phyloP scores from a whole-genome alignment of 2,113 vertebrate genomes.

The Leptobrachium ailaonicum region DNA sequence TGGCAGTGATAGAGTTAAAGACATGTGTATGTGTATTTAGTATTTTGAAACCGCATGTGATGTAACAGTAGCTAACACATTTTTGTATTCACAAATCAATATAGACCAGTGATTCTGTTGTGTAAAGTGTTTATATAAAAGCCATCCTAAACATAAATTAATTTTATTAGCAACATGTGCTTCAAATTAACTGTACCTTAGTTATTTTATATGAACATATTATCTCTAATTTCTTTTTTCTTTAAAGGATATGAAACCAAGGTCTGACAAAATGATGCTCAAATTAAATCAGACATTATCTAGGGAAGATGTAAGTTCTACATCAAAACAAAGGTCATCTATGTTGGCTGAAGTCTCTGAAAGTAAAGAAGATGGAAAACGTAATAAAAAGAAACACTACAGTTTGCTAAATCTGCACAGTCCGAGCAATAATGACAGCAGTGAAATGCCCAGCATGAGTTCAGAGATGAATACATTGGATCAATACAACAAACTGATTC shows the following conservation, averaged over 20 bases:
- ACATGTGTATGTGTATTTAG: too few relatives aligned
- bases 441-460: conserved; percentile 47
- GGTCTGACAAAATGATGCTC: conserved; percentile 51
- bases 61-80: too few relatives aligned
- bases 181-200: too few relatives aligned
- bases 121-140: too few relatives aligned
- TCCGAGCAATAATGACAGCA: conserved; percentile 29
- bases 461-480: conserved; percentile 46
- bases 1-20: too few relatives aligned
- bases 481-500: conserved; percentile 48
- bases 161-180: too few relatives aligned
- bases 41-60: too few relatives aligned
- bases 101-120: too few relatives aligned
- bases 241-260: conserved; percentile 56
- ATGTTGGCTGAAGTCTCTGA: conserved; percentile 63
- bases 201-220: not conserved
- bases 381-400: conserved; percentile 55
- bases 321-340: conserved; percentile 63
- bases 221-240: conserved; percentile 31
- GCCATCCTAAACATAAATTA: too few relatives aligned
- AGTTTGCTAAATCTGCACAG: conserved; percentile 60
- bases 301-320: conserved; percentile 49
- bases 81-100: too few relatives aligned
- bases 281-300: conserved; percentile 34
- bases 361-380: conserved; percentile 63